These are phyloP conservation scores for Archaeoteleia sp. DNA, from an alignment of 2,888 invertebrate genomes.

Conservation along the genomic window DNA sequence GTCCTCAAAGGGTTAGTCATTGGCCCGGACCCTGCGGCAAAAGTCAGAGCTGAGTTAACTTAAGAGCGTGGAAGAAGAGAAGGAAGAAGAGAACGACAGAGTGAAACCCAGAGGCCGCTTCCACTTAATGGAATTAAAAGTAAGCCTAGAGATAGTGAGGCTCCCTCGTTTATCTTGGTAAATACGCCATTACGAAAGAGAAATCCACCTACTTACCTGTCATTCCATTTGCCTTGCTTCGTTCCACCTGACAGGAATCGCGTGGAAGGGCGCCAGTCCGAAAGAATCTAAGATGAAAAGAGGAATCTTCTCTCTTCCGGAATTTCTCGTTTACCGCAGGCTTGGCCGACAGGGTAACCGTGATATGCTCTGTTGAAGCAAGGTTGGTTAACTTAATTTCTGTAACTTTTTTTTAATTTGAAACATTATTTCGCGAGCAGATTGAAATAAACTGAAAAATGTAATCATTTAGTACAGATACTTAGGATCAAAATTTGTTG, in stretches of 20 bases:
- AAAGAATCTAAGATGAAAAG: constrained; percentile 41
- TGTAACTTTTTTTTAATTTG: background rate
- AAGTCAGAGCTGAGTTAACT: constrained; percentile 53
- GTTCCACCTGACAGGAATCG: constrained; percentile 32
- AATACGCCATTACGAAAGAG: constrained; percentile 61
- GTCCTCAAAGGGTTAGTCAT: constrained; percentile 68
- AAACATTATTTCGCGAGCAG: background rate
- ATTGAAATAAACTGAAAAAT: constrained; percentile 23
- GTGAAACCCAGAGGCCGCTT: constrained; percentile 56
- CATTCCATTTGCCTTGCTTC: constrained; percentile 47
- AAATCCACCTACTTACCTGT: constrained; percentile 58
- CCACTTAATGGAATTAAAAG: constrained; percentile 70
- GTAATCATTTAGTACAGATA: constrained; percentile 27
- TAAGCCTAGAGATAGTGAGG: constrained; percentile 67
- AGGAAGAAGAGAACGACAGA: constrained; percentile 40
- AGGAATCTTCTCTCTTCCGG: background rate
- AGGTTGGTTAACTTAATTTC: too few relatives aligned
- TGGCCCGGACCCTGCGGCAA: constrained; percentile 58
- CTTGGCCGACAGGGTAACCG: too few relatives aligned
- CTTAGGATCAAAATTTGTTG: constrained; percentile 27
- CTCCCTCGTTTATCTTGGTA: constrained; percentile 65
- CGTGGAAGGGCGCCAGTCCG: constrained; percentile 14
- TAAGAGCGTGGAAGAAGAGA: constrained; percentile 36
- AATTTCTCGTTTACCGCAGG: too few relatives aligned
- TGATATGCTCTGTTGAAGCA: too few relatives aligned